These are phyloP conservation scores for Synanthedon formicaeformis DNA, from an alignment of 2,888 invertebrate species.

Conservation along the genomic window DNA sequence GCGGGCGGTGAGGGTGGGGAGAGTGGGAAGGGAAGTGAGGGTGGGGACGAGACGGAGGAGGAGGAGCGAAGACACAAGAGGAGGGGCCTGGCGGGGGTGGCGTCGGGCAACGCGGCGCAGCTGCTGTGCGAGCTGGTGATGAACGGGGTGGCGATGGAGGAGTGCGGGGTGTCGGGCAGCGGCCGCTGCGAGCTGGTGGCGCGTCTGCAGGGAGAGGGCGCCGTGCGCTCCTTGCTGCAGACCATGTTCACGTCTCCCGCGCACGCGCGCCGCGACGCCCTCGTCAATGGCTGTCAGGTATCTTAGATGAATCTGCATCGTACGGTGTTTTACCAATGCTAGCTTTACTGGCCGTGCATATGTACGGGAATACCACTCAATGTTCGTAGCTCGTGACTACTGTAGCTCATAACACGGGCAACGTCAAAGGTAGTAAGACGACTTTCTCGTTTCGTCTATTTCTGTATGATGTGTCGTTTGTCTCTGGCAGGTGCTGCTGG, in stretches of 20 bases:
- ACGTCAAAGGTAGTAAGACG: too few relatives aligned
- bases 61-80: constrained; percentile 6
- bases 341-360: constrained; percentile 1
- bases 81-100: constrained; percentile 70
- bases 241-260: constrained; percentile 75
- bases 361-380: constrained; percentile 39
- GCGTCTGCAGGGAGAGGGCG: constrained; percentile 14
- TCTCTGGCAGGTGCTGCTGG: neutral
- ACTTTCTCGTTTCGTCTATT: too few relatives aligned
- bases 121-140: constrained; percentile 87
- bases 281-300: constrained; percentile 84
- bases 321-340: constrained; percentile 64
- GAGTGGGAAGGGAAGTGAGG: constrained; percentile 23
- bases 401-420: too few relatives aligned
- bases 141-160: constrained; percentile 31
- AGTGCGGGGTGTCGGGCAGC: constrained; percentile 1
- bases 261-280: constrained; percentile 75
- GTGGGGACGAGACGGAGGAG: constrained; percentile 2
- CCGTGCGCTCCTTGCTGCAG: constrained; percentile 69
- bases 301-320: constrained; percentile 31
- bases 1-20: constrained; percentile 21
- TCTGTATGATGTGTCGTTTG: too few relatives aligned
- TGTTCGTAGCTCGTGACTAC: too few relatives aligned
- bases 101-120: constrained; percentile 89
- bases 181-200: constrained; percentile 4